A percentile compares a stretch with the other conserved stretches of the same genome.
Evolutionary conservation across 2,113 vertebrate species (phyloP).

Genomic region (Malurus alboscapulatus): DNA sequence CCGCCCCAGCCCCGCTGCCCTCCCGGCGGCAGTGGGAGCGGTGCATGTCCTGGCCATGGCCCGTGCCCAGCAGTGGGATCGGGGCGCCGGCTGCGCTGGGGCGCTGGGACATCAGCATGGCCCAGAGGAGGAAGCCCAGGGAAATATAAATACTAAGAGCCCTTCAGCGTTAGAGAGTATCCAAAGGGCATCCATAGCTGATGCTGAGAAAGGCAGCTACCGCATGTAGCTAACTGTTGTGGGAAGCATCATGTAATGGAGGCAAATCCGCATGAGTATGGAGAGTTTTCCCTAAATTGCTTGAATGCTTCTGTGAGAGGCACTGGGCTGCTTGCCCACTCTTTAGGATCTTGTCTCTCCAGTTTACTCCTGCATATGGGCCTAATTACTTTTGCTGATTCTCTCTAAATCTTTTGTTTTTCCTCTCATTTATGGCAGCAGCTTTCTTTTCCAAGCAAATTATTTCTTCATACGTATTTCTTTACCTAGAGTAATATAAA

Average conservation of each 20-base stretch:
- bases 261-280: accelerated
- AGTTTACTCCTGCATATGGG: not conserved
- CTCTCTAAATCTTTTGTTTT: not conserved
- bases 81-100: no score
- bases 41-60: accelerated
- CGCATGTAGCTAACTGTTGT: not conserved
- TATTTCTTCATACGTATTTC: not conserved
- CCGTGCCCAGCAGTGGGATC: not conserved
- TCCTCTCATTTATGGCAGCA: not conserved
- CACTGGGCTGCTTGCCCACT: not conserved
- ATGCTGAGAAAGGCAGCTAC: not conserved
- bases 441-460: not conserved
- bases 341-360: not conserved
- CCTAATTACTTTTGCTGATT: not conserved
- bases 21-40: no score
- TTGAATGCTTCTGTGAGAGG: not conserved
- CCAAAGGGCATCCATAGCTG: not conserved
- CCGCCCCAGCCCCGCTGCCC: no score
- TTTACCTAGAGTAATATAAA: not conserved
- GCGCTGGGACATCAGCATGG: accelerated
- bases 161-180: not conserved
- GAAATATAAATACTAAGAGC: not conserved
- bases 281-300: not conserved
- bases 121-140: not conserved
- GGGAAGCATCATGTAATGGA: not conserved